These are phyloP conservation scores for Heliconius ismenius DNA, from an alignment of 2,888 invertebrate species.

Conservation along the genomic window DNA sequence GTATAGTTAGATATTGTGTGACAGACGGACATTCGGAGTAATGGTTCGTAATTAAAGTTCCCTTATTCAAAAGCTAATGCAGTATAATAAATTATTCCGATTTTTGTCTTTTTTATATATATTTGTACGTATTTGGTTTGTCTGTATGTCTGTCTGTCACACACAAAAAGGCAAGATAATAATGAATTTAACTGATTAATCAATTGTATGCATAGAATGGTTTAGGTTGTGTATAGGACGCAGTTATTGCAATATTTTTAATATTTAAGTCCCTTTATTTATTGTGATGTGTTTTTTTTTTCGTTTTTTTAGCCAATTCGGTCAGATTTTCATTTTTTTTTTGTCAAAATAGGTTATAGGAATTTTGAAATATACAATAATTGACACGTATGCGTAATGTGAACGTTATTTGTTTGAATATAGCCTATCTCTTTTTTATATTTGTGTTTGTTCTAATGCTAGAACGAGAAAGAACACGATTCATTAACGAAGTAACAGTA, in stretches of 20 bases:
- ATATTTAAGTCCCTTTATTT: constrained; percentile 63
- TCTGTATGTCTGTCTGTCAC: constrained; percentile 31
- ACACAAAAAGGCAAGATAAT: background rate
- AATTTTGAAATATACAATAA: background rate
- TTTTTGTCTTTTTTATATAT: background rate
- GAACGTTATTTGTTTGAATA: constrained; percentile 11
- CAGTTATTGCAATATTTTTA: constrained; percentile 55
- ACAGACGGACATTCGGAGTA: constrained; percentile 4
- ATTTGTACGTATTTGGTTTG: background rate
- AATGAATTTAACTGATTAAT: constrained; percentile 25
- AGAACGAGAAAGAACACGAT: background rate
- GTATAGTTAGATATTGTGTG: constrained; percentile 28
- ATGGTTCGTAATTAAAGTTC: background rate
- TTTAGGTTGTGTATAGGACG: constrained; percentile 65
- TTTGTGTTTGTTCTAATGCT: constrained; percentile 1
- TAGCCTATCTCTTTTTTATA: background rate
- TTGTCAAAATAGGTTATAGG: constrained; percentile 2
- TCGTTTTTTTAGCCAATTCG: constrained; percentile 44
- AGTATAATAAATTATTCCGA: background rate
- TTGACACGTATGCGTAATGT: constrained; percentile 17
- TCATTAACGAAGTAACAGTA: background rate
- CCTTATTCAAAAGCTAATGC: background rate
- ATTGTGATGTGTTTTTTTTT: constrained; percentile 66
- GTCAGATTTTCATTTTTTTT: constrained; percentile 14
- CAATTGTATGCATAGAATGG: constrained; percentile 21